Percentiles rank a stretch among this genome's conserved stretches.
Evolutionary conservation across 1,140 invertebrate species (phyloP).

Genomic region (Zaprionus taronus): DNA sequence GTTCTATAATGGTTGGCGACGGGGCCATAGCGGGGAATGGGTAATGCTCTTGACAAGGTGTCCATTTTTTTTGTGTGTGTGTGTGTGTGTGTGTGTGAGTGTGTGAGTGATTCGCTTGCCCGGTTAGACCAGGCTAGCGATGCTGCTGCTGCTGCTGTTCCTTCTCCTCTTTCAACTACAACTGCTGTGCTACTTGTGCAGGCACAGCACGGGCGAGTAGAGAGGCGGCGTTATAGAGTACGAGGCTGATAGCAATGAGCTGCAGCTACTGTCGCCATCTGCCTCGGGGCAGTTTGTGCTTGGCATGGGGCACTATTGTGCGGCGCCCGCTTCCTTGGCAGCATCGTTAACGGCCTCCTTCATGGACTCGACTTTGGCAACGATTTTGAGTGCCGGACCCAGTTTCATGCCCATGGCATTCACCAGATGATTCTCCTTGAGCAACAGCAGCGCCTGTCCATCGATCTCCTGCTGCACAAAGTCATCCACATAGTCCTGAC

Average conservation of each 20-base stretch:
- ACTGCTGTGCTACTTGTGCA: background rate
- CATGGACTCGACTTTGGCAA: slow-evolving; percentile 86
- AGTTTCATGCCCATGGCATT: slow-evolving; percentile 97
- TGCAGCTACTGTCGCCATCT: slow-evolving; percentile 12
- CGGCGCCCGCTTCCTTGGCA: slow-evolving; percentile 46
- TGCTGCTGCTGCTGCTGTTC: background rate
- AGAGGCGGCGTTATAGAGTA: slow-evolving; percentile 58
- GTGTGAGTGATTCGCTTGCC: background rate
- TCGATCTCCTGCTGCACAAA: slow-evolving; percentile 98
- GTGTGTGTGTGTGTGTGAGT: background rate
- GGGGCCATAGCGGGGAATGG: background rate
- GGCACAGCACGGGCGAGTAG: slow-evolving; percentile 49
- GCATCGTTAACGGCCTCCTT: slow-evolving; percentile 68
- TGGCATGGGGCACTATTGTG: slow-evolving; percentile 52
- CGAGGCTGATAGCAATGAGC: slow-evolving; percentile 38
- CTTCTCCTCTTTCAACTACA: background rate
- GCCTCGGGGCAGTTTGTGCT: background rate
- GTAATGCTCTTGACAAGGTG: background rate
- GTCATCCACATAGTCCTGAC: slow-evolving; percentile 96
- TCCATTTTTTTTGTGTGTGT: background rate
- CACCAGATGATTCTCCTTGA: slow-evolving; percentile 98
- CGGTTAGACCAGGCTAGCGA: slow-evolving; percentile 11
- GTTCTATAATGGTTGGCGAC: slow-evolving; percentile 7
- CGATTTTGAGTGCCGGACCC: slow-evolving; percentile 97
- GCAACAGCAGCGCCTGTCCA: slow-evolving; percentile 95